Conservation (phyloP, 2,113 vertebrate genomes). For the Oceanodroma tethys region DNA sequence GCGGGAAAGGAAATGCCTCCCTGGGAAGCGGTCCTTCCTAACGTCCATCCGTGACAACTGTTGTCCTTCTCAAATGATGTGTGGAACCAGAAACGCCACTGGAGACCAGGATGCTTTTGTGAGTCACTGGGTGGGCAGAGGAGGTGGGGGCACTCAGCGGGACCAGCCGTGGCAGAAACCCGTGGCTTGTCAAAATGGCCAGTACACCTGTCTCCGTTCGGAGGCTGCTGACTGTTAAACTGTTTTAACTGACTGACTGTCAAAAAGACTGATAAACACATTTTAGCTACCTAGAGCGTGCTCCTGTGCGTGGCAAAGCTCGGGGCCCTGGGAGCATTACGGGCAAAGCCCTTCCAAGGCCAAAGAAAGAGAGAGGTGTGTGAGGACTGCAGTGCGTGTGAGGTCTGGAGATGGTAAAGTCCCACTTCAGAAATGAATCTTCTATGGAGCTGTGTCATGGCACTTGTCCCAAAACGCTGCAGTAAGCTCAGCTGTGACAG, state of each 20-base stretch:
- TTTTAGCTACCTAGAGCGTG: not conserved
- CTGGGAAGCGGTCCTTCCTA: not conserved
- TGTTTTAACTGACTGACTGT: not conserved
- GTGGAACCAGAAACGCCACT: not conserved
- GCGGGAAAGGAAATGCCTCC: not conserved
- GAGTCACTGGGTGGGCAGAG: not conserved
- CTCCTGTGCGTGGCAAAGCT: not conserved
- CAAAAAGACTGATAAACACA: not conserved
- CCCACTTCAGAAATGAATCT: not conserved
- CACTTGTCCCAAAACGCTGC: not conserved
- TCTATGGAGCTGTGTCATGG: not conserved
- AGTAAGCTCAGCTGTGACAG: not conserved
- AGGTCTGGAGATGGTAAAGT: not conserved
- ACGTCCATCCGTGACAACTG: not conserved
- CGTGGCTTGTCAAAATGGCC: no score
- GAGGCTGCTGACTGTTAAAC: not conserved
- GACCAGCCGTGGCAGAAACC: no score
- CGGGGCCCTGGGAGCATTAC: accelerated
- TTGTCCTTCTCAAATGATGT: not conserved
- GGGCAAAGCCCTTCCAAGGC: not conserved
- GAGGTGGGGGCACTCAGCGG: not conserved
- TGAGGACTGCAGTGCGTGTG: not conserved
- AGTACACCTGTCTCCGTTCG: not conserved
- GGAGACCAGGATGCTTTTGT: not conserved
- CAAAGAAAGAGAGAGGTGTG: not conserved